These are phyloP conservation scores for Archocentrus centrarchus DNA, from an alignment of 2,113 vertebrate species.

Conservation along the genomic window DNA sequence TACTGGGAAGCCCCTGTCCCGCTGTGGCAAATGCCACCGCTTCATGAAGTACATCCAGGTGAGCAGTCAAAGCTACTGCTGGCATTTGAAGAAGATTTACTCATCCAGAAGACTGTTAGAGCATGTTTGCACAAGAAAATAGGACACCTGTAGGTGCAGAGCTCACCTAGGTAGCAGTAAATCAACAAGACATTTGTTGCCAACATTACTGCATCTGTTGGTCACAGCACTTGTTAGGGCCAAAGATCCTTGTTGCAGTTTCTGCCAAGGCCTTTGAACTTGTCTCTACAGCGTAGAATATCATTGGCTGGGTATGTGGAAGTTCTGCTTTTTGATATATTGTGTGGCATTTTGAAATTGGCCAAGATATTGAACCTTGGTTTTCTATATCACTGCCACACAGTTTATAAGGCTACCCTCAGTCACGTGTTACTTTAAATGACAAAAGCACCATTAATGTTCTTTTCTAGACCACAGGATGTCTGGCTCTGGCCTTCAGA, in stretches of 20 bases:
- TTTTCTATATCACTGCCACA: background rate
- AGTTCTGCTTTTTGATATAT: background rate
- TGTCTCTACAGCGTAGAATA: background rate
- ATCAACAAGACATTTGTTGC: too few species aligned
- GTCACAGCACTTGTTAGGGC: too few species aligned
- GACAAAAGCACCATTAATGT: background rate
- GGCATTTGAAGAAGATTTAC: background rate
- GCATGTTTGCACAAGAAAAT: background rate
- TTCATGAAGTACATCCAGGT: conserved; percentile 99
- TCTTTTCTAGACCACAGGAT: background rate
- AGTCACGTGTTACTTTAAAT: background rate
- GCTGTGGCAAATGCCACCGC: conserved; percentile 97
- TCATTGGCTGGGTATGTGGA: background rate
- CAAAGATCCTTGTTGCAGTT: background rate
- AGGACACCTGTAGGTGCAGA: too few species aligned
- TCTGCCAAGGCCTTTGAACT: background rate
- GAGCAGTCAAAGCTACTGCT: conserved; percentile 29
- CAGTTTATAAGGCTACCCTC: background rate
- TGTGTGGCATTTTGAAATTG: background rate
- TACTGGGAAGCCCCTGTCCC: conserved; percentile 93
- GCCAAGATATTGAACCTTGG: background rate
- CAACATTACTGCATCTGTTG: too few species aligned
- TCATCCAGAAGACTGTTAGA: background rate
- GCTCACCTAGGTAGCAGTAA: background rate
- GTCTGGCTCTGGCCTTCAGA: conserved; percentile 30